Conservation (phyloP, 1,140 invertebrate species). For the Chelonus insularis region DNA sequence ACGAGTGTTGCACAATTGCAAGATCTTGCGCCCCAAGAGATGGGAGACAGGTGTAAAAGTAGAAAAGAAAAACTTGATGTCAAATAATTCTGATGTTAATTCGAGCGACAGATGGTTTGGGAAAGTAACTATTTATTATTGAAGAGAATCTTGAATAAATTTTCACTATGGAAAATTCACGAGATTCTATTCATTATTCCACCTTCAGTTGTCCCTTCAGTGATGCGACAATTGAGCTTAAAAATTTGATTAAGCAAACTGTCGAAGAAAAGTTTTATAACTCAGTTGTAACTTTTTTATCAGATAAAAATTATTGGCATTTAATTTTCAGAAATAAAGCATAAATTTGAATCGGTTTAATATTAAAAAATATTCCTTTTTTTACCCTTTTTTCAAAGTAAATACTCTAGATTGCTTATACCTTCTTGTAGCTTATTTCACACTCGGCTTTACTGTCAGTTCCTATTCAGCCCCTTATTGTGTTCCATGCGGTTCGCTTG, state of each 20-base stretch:
- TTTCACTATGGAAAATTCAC: background rate
- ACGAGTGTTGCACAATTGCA: background rate
- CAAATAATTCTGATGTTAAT: background rate
- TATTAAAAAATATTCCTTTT: no score
- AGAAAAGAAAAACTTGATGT: background rate
- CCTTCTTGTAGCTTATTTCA: constrained; percentile 9
- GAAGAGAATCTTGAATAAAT: background rate
- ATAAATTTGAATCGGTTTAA: no score
- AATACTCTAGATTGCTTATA: background rate
- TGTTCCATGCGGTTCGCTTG: constrained; percentile 5
- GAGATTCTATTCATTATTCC: background rate
- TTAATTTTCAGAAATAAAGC: no score
- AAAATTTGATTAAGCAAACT: no score
- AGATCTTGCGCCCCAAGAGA: background rate
- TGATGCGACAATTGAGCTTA: no score
- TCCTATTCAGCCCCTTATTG: constrained; percentile 13
- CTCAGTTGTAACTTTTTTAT: no score
- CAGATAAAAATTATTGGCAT: no score
- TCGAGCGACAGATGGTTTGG: background rate
- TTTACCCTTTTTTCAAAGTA: background rate
- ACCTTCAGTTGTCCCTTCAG: background rate
- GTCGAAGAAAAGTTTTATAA: no score
- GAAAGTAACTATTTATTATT: background rate
- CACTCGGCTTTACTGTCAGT: constrained; percentile 16
- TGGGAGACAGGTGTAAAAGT: background rate